Base-by-base conservation (phyloP, 1,140 invertebrate species). In the Temnothorax longispinosus region DNA sequence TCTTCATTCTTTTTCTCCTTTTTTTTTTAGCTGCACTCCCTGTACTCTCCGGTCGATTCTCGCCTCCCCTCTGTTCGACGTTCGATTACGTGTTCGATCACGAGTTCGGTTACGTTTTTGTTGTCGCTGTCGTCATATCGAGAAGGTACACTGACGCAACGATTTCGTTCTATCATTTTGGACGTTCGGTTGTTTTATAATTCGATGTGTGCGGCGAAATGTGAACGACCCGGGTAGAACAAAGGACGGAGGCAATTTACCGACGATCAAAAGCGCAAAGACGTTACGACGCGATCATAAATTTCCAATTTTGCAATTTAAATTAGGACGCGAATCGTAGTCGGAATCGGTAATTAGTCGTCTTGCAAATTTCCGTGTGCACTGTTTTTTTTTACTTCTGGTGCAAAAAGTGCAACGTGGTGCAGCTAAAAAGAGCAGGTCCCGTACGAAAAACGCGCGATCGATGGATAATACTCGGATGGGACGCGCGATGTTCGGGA, bases 381-480 rank as follows among this genome's bases (percentile, higher is more conserved):
- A 13, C 35, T 0, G 32, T 27, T 27, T 27, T 35, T 64, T 75
- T 47, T 47, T 11, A 78, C 10, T 47, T 64, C 6, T 15, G 7
- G 11, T 78, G 41, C 18, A 78, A 35, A 44, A 64, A 13, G 21
- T 64, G 18, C 27, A 77, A 62, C 7, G 50, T 38, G 18, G 13
- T 75, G 54, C 11, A 77, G 38, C 38, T 65, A 21, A 78, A 78
- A 65, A 15, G 74, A 60, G 54, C 15, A 60, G 21, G 15, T 13
- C 3, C 3, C 8, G 44, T 13, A 21, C 35, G n/a, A 76, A 58
- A 76, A 76, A 54, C 35, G n/a, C 11, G 54, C 35, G 54, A 58
- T 58, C 54, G 54, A 76, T 76, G 72, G n/a, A 41, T 41, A 58
- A 41, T 41, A 58, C 52, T n/a, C 72, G n/a, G 54, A 58, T 58